These are phyloP conservation scores for Calliphora vicina DNA, from an alignment of 1,140 invertebrate genomes.

Conservation along the genomic window DNA sequence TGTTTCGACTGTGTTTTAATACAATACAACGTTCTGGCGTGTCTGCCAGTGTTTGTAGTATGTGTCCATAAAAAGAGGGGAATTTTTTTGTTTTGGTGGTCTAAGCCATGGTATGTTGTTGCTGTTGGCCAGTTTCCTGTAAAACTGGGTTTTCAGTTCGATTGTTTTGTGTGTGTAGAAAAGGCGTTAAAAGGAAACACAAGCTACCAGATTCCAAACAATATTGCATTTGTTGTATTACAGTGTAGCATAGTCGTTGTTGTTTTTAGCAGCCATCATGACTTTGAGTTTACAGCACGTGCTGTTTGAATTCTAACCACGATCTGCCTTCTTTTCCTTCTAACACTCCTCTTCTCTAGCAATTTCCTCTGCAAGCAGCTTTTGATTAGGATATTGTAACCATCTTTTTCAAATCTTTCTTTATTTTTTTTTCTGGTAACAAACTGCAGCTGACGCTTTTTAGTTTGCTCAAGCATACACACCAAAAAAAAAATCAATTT, in stretches of 20 bases:
- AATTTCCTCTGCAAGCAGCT: not conserved
- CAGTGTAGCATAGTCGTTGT: not conserved
- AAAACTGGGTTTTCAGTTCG: not conserved
- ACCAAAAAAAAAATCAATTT: not conserved
- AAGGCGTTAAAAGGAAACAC: not conserved
- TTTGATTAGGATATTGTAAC: conserved; percentile 13
- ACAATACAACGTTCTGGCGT: conserved; percentile 28
- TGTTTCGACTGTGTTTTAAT: conserved; percentile 45
- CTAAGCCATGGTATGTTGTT: not conserved
- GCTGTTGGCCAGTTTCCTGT: not conserved
- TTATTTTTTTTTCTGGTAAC: not conserved
- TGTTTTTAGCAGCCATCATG: not conserved
- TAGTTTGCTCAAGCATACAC: not conserved
- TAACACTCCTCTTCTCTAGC: not conserved
- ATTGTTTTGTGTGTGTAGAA: not conserved
- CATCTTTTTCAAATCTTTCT: not conserved
- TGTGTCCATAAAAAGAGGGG: not conserved
- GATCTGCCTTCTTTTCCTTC: not conserved
- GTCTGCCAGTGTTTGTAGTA: not conserved
- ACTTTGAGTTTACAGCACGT: not conserved
- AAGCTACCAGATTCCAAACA: not conserved
- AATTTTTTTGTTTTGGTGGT: not conserved
- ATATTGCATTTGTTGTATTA: not conserved
- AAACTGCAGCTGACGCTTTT: not conserved
- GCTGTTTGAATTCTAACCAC: not conserved